Conservation (phyloP, 1,140 invertebrate species). For the Saccostrea cuccullata region DNA sequence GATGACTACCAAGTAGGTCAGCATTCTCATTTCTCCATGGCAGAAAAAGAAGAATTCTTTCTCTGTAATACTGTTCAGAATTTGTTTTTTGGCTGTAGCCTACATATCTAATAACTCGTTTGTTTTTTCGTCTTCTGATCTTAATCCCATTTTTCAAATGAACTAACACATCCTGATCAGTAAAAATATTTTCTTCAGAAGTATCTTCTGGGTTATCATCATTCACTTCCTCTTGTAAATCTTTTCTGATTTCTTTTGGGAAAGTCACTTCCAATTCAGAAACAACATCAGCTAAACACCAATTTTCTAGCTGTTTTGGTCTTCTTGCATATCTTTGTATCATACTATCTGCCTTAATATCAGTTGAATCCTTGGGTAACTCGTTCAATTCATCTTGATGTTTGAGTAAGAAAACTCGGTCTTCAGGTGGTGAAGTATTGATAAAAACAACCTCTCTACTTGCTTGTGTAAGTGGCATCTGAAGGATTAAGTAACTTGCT, state of each 20-base stretch:
- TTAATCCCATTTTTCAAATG: slow-evolving; percentile 51
- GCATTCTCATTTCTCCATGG: slow-evolving; percentile 44
- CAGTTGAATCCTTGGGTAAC: slow-evolving; percentile 30
- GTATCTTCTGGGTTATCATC: slow-evolving; percentile 10
- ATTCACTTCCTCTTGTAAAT: background rate
- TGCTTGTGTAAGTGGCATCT: slow-evolving; percentile 49
- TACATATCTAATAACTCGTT: slow-evolving; percentile 47
- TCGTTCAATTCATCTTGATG: background rate
- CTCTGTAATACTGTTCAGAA: slow-evolving; percentile 45
- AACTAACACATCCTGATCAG: background rate
- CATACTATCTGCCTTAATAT: slow-evolving; percentile 34
- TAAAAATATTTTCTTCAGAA: background rate
- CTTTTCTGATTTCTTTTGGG: background rate
- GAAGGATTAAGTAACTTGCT: slow-evolving; percentile 50
- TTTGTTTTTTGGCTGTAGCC: slow-evolving; percentile 42
- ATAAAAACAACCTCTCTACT: slow-evolving; percentile 55
- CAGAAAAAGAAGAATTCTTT: slow-evolving; percentile 40
- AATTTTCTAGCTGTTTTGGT: slow-evolving; percentile 37
- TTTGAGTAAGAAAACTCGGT: slow-evolving; percentile 43
- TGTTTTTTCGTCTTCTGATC: slow-evolving; percentile 37
- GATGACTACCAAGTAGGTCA: background rate
- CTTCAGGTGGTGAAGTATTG: slow-evolving; percentile 52
- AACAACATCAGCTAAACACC: slow-evolving; percentile 34
- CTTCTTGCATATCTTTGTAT: slow-evolving; percentile 43
- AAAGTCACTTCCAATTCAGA: slow-evolving; percentile 23